Evolutionary conservation across 2,888 invertebrate genomes (phyloP).

Genomic region (Lypha dubia): DNA sequence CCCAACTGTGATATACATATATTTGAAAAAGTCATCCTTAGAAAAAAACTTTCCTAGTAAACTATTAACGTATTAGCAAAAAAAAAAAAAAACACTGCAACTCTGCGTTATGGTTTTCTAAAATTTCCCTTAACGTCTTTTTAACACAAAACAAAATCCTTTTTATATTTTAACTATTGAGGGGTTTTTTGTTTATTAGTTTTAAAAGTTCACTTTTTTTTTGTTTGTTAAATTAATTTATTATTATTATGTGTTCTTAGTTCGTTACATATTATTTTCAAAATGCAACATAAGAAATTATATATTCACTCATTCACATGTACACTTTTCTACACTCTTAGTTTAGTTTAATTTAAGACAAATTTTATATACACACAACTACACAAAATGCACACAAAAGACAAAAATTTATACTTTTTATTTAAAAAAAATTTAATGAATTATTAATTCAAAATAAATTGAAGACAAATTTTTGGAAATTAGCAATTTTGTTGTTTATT

Average conservation of each 20-base stretch:
- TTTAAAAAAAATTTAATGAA: conserved; percentile 27
- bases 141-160: conserved; percentile 3
- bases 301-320: conserved; percentile 46
- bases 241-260: conserved; percentile 30
- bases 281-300: conserved; percentile 4
- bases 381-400: conserved; percentile 70
- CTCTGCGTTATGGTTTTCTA: conserved; percentile 9
- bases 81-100: not conserved
- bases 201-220: conserved; percentile 22
- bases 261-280: conserved; percentile 16
- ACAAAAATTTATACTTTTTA: conserved; percentile 70
- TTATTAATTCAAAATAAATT: conserved; percentile 37
- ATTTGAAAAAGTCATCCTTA: conserved; percentile 75
- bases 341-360: conserved; percentile 68
- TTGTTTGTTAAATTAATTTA: conserved; percentile 46
- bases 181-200: conserved; percentile 64
- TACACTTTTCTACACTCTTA: conserved; percentile 67
- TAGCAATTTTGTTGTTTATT: not conserved
- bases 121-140: conserved; percentile 12
- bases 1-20: conserved; percentile 84
- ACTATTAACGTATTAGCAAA: conserved; percentile 4
- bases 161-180: conserved; percentile 53
- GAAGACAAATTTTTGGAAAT: conserved; percentile 41
- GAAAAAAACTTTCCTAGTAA: conserved; percentile 35
- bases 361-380: conserved; percentile 67